Evolutionary conservation across 2,113 vertebrate genomes (phyloP), one percentile per base, ranked within the genome.

Genomic region (Paralichthys olivaceus): DNA sequence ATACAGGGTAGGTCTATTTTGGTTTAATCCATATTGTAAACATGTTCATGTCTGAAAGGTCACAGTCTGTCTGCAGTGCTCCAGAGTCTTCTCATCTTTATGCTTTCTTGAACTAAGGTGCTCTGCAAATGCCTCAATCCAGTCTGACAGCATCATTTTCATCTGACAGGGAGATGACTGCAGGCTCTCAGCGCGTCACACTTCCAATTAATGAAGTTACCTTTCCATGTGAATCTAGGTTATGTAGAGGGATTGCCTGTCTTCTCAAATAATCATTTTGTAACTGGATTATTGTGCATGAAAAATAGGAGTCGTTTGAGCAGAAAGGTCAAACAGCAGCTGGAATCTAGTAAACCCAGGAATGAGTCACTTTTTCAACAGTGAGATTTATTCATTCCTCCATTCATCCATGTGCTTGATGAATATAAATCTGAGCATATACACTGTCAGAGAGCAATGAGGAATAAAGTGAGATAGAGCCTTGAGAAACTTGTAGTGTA

Each of bases 41-140:
- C 65, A 54, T 43, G 23, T 34, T 54, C 69, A 6, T 22, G 45
- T 63, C 54, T 26, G 29, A 89, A 89, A 86, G 81, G 84, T 81
- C 76, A 81, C 43, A 25, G 26, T 25, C 54, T 75, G 43, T 6
- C 49, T 23, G 40, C 37, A 25, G 19, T 0, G 2, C 75, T 68
- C 9, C n/a, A 1, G 26, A n/a, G 32, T 77, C 29, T 75, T 57
- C 7, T 49, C 45, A 34, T 34, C 59, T 62, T 59, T 56, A 53
- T 2, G 25, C 75, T 25, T 5, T 19, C 77, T 71, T 11, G 37
- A 60, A 19, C 56, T 32, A 8, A 64, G 56, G 20, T 51, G 47
- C 58, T 81, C 45, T 77, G 72, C 45, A 77, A 72, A 83, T 69
- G 47, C 72, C 64, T 80, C 76, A 72, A 73, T 87, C 71, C 67